Evolutionary conservation across 2,113 vertebrate genomes (phyloP).

Genomic region (Phycodurus eques): DNA sequence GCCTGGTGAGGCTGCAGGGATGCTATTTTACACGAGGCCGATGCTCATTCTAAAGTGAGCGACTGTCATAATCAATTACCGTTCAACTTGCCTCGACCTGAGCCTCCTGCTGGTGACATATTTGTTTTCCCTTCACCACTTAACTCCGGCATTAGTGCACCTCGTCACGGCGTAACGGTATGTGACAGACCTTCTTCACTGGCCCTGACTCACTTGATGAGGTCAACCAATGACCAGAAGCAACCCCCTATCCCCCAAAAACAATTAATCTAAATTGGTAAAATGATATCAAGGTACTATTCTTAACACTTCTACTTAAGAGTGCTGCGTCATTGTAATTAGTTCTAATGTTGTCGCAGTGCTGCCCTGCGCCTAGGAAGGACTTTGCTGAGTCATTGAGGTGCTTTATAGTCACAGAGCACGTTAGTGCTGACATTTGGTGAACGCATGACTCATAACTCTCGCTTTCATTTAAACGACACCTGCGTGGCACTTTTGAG

Average conservation of each 20-base stretch:
- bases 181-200: conserved; percentile 56
- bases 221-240: conserved; percentile 31
- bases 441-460: conserved; percentile 57
- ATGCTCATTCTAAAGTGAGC: conserved; percentile 39
- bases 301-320: conserved; percentile 20
- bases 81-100: conserved; percentile 28
- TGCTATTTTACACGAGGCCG: conserved; percentile 30
- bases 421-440: conserved; percentile 70
- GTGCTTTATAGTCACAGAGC: conserved; percentile 34
- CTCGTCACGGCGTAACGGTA: conserved; percentile 39
- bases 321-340: conserved; percentile 30
- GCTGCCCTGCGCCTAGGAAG: conserved; percentile 20
- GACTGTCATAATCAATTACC: conserved; percentile 32
- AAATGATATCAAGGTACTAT: conserved; percentile 6
- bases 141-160: conserved; percentile 50
- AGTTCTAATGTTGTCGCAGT: conserved; percentile 12
- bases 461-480: conserved; percentile 40
- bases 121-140: conserved; percentile 61
- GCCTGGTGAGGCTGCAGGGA: conserved; percentile 51
- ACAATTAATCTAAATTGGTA: not conserved
- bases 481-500: conserved; percentile 25
- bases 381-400: conserved; percentile 52
- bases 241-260: not conserved
- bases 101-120: conserved; percentile 55
- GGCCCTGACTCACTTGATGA: conserved; percentile 57